Evolutionary conservation across 2,888 invertebrate species (phyloP), one percentile per base, ranked within the genome.

Genomic region (Sylvicola fuscatus): DNA sequence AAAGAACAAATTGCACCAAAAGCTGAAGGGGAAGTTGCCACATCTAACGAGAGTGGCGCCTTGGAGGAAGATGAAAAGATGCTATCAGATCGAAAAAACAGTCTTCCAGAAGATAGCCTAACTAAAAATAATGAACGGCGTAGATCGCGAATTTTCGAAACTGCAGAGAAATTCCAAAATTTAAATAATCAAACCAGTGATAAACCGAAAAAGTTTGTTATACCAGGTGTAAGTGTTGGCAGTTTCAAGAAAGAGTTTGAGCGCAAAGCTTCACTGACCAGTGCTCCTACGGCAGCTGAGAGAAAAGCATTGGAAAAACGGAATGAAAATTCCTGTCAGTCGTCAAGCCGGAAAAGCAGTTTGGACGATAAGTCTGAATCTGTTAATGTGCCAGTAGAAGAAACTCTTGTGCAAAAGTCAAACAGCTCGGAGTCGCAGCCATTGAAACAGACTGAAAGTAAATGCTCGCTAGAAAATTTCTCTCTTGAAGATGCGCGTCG

Each of bases 191-290:
- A 49, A 6, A 42, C 42, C 21, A 41, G 40, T 14, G 63, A 66
- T 34, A 81, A 81, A 51, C 76, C 76, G 27, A 83, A 81, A 56
- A 86, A 83, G 55, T 65, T 83, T 35, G 72, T 80, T 43, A 77
- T 84, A 49, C 79, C 83, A 21, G 70, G 70, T 26, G 81, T 83
- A 12, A 84, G 79, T 52, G 84, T 87, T 2, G 82, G 80, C 36
- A 84, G 79, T 50, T 84, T 80, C 45, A 86, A 84, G 46, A 78
- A 79, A 47, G 83, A 81, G 46, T 87, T 83, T 49, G 84, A 87
- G 54, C 65, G 80, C 36, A 75, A 79, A 54, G 78, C 79, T 1
- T 77, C 75, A 34, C 62, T 75, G 29, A 60, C 64, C 1, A 49
- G 61, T 2, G 48, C 60, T 3, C 63, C 64, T 2, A 53, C 51